Conservation (phyloP, 2,113 vertebrate genomes). For the Rhagologus leucostigma region DNA sequence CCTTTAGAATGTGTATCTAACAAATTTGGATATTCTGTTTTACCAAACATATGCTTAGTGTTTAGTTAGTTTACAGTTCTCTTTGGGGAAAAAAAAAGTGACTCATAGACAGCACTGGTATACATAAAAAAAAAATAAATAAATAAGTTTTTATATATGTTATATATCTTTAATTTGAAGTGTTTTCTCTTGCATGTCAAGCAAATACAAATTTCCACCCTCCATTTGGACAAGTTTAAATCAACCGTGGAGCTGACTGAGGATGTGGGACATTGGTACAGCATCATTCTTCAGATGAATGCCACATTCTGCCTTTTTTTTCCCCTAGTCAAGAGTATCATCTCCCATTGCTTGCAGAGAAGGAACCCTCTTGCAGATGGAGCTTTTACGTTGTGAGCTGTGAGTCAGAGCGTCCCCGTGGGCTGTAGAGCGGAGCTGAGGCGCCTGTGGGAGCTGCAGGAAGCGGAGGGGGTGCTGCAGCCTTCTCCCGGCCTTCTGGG, state of each 20-base stretch:
- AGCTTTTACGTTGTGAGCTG: neutral
- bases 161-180: neutral
- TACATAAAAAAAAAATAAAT: neutral
- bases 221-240: neutral
- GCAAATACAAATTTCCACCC: neutral
- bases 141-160: neutral
- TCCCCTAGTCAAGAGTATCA: neutral
- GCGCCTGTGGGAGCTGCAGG: neutral
- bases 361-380: neutral
- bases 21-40: neutral
- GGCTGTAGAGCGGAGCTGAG: neutral
- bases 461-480: neutral
- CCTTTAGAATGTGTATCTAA: neutral
- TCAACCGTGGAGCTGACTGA: neutral
- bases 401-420: neutral
- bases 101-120: neutral
- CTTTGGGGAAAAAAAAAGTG: neutral
- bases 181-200: neutral
- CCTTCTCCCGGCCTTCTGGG: neutral
- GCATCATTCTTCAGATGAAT: neutral
- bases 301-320: neutral
- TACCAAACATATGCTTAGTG: neutral
- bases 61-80: neutral
- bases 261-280: neutral
- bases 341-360: neutral